phyloP scores from a whole-genome alignment of 2,113 vertebrate species.

The Calidris pygmaea region DNA sequence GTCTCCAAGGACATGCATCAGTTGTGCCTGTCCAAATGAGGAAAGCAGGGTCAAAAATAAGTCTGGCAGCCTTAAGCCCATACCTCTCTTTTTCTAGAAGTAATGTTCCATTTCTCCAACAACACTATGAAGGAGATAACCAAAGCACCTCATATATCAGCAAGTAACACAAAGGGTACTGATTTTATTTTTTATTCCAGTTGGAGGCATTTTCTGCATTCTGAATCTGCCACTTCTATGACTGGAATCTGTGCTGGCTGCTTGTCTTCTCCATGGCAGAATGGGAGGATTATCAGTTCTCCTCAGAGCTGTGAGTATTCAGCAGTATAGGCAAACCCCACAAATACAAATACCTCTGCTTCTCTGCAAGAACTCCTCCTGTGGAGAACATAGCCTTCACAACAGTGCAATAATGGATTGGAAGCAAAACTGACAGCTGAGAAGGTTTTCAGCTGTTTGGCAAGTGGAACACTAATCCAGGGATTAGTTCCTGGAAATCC shows the following conservation, averaged over 20 bases:
- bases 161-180: background rate
- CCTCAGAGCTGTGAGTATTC: background rate
- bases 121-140: background rate
- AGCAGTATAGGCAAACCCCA: background rate
- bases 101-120: background rate
- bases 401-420: background rate
- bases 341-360: background rate
- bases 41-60: background rate
- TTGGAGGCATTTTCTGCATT: background rate
- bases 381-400: background rate
- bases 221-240: background rate
- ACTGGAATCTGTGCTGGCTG: background rate
- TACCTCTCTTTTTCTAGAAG: background rate
- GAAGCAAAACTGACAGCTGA: background rate
- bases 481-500: background rate
- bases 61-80: background rate
- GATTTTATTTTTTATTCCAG: background rate
- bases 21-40: background rate
- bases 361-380: background rate
- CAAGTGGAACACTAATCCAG: background rate
- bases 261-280: background rate
- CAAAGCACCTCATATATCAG: background rate
- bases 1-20: background rate
- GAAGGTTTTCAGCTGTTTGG: background rate
- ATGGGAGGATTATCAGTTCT: background rate